Percentiles rank a stretch among this genome's conserved stretches.
These are phyloP conservation scores for Hylia prasina DNA, from an alignment of 2,113 vertebrate genomes.

Conservation along the genomic window DNA sequence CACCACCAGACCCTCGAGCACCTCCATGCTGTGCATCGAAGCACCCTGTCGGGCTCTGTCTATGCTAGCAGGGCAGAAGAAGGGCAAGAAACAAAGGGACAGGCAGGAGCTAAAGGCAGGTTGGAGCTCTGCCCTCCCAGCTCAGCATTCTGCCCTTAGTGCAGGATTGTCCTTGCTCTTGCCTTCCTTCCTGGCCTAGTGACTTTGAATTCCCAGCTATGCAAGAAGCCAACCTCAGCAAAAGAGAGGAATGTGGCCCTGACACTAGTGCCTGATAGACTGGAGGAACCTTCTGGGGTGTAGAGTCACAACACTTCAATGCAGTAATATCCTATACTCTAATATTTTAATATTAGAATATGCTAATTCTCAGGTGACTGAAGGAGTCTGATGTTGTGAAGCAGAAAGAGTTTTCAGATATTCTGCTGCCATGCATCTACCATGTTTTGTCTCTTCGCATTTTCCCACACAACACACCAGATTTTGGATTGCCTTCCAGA, in stretches of 20 bases:
- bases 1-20: background rate
- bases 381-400: background rate
- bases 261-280: background rate
- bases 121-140: background rate
- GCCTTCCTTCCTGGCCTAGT: background rate
- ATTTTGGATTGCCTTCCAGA: background rate
- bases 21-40: background rate
- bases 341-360: background rate
- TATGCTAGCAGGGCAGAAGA: background rate
- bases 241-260: background rate
- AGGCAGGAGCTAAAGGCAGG: background rate
- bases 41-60: background rate
- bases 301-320: background rate
- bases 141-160: background rate
- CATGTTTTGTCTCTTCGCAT: background rate
- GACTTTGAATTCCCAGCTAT: background rate
- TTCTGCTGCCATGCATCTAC: background rate
- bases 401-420: background rate
- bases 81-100: background rate
- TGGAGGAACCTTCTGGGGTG: background rate
- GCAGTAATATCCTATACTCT: background rate
- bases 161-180: background rate
- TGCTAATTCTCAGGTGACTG: background rate
- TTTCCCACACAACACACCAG: background rate
- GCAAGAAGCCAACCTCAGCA: background rate